Conservation (phyloP, 2,888 invertebrate species). For the Actias luna region DNA sequence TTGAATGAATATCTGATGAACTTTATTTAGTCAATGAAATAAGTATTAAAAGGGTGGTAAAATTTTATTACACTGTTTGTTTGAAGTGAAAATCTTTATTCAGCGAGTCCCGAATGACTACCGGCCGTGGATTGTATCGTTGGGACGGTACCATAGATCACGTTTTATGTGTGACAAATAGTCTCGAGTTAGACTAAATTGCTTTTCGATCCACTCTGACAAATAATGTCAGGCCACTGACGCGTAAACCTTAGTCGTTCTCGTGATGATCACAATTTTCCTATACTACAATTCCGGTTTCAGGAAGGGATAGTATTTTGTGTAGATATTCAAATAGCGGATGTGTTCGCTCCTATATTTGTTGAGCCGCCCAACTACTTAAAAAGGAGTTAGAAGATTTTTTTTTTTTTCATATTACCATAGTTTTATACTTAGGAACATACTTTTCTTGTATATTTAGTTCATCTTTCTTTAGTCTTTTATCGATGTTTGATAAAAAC, state of each 20-base stretch:
- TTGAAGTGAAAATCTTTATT: conserved; percentile 41
- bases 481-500: conserved; percentile 2
- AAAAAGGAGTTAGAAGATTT: conserved; percentile 42
- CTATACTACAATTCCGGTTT: conserved; percentile 51
- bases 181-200: conserved; percentile 76
- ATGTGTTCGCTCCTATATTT: conserved; percentile 55
- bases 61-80: conserved; percentile 17
- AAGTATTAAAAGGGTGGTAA: conserved; percentile 4
- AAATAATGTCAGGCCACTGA: conserved; percentile 76
- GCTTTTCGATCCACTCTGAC: conserved; percentile 78
- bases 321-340: conserved; percentile 48
- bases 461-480: conserved; percentile 33
- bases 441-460: conserved; percentile 37
- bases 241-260: conserved; percentile 67
- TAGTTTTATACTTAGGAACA: conserved; percentile 39
- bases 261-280: conserved; percentile 71
- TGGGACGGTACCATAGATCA: conserved; percentile 65
- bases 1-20: neutral
- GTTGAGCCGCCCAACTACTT: conserved; percentile 47
- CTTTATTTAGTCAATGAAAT: neutral
- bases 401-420: conserved; percentile 35
- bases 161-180: conserved; percentile 79
- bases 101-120: conserved; percentile 33
- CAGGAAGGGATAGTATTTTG: conserved; percentile 49
- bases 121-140: conserved; percentile 49